Evolutionary conservation across 2,113 vertebrate species (phyloP), one percentile per base, ranked within the genome.

Genomic region (Hyaena hyaena): DNA sequence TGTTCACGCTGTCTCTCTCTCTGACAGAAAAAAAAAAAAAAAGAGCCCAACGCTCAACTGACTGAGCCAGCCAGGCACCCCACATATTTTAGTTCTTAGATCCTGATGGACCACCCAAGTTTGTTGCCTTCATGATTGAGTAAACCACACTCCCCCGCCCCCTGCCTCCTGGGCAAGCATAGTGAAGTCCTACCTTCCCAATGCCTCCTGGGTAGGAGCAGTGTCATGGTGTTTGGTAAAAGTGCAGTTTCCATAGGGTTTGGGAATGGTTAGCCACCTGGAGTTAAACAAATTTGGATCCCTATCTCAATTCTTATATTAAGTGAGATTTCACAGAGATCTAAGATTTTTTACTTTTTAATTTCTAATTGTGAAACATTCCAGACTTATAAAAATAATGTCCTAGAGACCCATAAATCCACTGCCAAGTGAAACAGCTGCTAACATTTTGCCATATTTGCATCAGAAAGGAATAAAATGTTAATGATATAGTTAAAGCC

Each of bases 341-440:
- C 53, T 88, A n/a, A 65, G n/a, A n/a, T 73, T 45, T 92, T 95
- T 90, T 48, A n/a, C 55, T 69, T 77, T 92, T 21, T 65, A 81
- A 92, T 53, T 17, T 83, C 63, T 83, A 89, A 48, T 92, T 84
- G 45, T 88, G 71, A 81, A 65, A 61, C 11, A 23, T 82, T 61
- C 95, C 68, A 91, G 77, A 79, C 79, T 79, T 35, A 83, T 16
- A 76, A 81, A 94, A 93, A 77, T 80, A 66, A 66, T 58, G 43
- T 87, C 55, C 55, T 35, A 90, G 81, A 87, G 45, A 74, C 31
- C 55, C 58, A 66, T 58, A 76, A 83, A 76, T 76, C 11, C 58
- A 83, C 58, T 74, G 33, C 84, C 19, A 93, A 61, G n/a, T 82
- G 73, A 88, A 82, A 96, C 84, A 50, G 39, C 33, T 93, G 24